A percentile compares a stretch with the other conserved stretches of the same genome.
Conservation (phyloP, 2,113 vertebrate species). For the Pardalotus punctatus region DNA sequence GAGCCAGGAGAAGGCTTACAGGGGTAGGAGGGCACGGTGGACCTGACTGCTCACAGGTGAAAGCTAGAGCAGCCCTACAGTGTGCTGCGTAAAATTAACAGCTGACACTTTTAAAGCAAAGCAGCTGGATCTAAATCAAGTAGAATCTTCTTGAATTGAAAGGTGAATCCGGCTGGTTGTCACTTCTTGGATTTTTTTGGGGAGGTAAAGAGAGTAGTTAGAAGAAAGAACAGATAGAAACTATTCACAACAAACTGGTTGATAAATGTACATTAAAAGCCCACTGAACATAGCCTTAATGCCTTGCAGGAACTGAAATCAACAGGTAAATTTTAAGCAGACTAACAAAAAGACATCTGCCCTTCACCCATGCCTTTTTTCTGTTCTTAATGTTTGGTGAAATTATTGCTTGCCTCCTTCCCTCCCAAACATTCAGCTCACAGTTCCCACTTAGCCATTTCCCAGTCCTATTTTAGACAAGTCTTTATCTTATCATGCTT, state of each 20-base stretch:
- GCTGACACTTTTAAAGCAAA: background rate
- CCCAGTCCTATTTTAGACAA: conserved; percentile 10
- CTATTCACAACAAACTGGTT: background rate
- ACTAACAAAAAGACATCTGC: background rate
- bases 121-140: background rate
- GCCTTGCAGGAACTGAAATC: background rate
- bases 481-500: conserved; percentile 28
- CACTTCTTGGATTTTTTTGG: background rate
- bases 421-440: background rate
- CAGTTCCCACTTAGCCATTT: conserved; percentile 22
- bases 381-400: background rate
- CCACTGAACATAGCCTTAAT: background rate
- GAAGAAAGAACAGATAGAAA: background rate
- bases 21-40: background rate
- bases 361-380: background rate
- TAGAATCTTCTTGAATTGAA: background rate
- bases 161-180: background rate
- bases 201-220: background rate
- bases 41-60: background rate
- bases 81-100: background rate
- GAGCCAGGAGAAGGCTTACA: background rate
- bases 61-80: background rate
- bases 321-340: background rate
- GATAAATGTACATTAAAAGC: background rate
- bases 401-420: background rate